These are phyloP conservation scores for Lacerta viridis DNA, from an alignment of 2,797 vertebrate species.

Conservation along the genomic window DNA sequence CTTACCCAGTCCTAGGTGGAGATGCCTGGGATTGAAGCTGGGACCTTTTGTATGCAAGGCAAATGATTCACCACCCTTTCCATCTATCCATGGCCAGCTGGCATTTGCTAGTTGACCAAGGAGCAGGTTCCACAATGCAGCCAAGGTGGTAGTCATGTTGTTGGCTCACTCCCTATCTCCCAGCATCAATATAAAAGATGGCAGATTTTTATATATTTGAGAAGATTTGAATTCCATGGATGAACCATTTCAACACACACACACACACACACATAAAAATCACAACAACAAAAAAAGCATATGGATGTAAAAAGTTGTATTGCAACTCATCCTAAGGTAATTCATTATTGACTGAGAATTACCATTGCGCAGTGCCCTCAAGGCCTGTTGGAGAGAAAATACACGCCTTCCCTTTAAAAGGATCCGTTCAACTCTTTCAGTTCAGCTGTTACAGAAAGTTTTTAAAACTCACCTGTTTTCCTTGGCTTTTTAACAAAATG, in stretches of 20 bases:
- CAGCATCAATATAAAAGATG: neutral
- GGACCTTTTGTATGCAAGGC: neutral
- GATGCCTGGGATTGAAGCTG: neutral
- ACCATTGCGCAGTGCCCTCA: neutral
- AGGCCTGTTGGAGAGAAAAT: slow-evolving; percentile 11
- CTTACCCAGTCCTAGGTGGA: neutral
- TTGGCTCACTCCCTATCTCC: neutral
- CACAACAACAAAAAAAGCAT: neutral
- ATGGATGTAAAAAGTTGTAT: neutral
- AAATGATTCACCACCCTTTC: neutral
- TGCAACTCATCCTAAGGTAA: neutral
- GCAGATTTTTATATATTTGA: neutral
- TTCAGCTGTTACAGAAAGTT: neutral
- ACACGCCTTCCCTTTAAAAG: slow-evolving; percentile 34
- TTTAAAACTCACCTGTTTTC: neutral
- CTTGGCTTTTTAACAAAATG: neutral
- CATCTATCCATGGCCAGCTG: neutral
- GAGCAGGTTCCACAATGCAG: neutral
- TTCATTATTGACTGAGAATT: neutral
- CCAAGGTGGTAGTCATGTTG: neutral
- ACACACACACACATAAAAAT: too few relatives aligned
- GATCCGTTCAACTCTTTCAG: neutral
- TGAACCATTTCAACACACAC: neutral
- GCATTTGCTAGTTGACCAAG: neutral
- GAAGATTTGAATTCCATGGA: neutral